Percentiles rank a stretch among this genome's conserved stretches.
Evolutionary conservation across 2,888 invertebrate genomes (phyloP).

Genomic region (Tricholauxania praeusta): DNA sequence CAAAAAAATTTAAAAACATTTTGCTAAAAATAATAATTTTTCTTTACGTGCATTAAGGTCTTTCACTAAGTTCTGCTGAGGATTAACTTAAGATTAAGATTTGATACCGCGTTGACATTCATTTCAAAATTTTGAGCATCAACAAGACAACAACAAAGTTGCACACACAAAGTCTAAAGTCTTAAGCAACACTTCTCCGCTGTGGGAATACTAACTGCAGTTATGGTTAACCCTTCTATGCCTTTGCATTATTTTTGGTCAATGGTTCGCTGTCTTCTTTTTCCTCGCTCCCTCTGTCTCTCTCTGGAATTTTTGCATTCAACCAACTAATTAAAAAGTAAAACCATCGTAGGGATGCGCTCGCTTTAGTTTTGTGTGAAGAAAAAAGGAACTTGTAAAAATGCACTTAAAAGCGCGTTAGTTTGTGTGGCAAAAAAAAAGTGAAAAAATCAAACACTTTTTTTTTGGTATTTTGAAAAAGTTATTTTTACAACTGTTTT

Average conservation of each 20-base stretch:
- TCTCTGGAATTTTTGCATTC: background rate
- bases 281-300: background rate
- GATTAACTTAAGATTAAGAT: constrained; percentile 26
- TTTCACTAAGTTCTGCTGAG: background rate
- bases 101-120: constrained; percentile 25
- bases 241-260: too few species aligned
- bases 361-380: background rate
- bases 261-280: background rate
- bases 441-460: background rate
- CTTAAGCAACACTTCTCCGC: background rate
- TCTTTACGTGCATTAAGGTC: too few species aligned
- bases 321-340: constrained; percentile 4
- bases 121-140: constrained; percentile 1
- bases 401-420: background rate
- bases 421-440: background rate
- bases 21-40: too few species aligned
- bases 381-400: background rate
- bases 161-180: background rate
- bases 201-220: background rate
- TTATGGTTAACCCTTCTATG: background rate
- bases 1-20: too few species aligned
- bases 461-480: background rate
- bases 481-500: background rate
- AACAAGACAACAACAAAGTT: background rate
- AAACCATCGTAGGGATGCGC: background rate